Evolutionary conservation across 2,113 vertebrate species (phyloP).

Genomic region (Tympanuchus pallidicinctus): DNA sequence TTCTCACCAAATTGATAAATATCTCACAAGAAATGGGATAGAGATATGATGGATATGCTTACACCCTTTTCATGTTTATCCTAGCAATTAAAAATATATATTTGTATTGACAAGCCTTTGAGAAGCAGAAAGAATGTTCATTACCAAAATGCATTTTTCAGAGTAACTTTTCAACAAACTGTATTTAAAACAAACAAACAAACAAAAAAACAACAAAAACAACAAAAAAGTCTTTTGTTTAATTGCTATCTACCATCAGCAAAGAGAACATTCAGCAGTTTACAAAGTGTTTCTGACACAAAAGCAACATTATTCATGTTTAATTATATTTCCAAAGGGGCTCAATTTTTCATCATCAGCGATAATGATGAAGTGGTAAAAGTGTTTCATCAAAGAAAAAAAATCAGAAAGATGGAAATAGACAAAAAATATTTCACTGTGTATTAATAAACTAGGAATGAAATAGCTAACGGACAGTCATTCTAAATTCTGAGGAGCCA

Average conservation of each 20-base stretch:
- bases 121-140: constrained; percentile 10
- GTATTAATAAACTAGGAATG: neutral
- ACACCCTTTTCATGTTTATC: neutral
- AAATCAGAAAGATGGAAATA: neutral
- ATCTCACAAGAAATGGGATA: neutral
- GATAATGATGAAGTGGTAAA: neutral
- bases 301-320: neutral
- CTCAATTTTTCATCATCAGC: neutral
- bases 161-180: neutral
- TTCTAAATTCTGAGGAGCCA: neutral
- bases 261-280: neutral
- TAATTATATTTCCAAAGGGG: neutral
- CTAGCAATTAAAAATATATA: neutral
- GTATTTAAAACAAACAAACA: neutral
- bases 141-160: neutral
- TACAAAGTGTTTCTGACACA: neutral
- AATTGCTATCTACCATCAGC: neutral
- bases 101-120: neutral
- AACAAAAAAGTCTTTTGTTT: neutral
- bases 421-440: neutral
- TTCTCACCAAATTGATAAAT: constrained; percentile 1
- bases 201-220: too few species aligned
- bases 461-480: neutral
- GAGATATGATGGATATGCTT: neutral
- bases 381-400: neutral